Base-by-base conservation (phyloP, 2,113 vertebrate genomes). In the Amphiprion ocellaris region DNA sequence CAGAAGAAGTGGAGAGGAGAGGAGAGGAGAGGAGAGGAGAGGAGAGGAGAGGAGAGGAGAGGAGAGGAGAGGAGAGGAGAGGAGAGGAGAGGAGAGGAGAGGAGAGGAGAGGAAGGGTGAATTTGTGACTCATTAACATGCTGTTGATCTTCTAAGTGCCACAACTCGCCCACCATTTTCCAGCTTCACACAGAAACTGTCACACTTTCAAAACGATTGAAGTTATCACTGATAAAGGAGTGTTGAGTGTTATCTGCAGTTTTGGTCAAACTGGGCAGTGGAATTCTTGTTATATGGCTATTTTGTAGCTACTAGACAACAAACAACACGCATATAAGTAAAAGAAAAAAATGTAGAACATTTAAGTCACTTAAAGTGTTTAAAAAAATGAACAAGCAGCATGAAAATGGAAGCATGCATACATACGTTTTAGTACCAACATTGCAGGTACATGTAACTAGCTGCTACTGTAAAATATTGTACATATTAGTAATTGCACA, bases 51-150 rank as follows among this genome's bases (percentile, higher is more conserved):
- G 44, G 19, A 41, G 47, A 54, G 41, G 39, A 37, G 33, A 37
- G 24, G 52, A 24, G 46, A 46, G 3, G 8, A 64, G 39, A 21
- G 56, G 17, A 58, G 33, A 58, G n/a, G 24, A n/a, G 24, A 26
- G 30, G n/a, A 30, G 44, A 53, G 44, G 17, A 41, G 47, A 54
- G 41, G 39, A 33, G 30, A 33, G 23, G 52, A 24, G 46, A 46
- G 3, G 8, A 64, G 39, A 21, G 56, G 17, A 58, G 33, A 58
- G n/a, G 24, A n/a, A 12, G 10, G 41, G 30, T 26, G 64, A 68
- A 77, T 85, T 84, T 82, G 69, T 49, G 62, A 16, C 67, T 90
- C 89, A 92, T 90, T 85, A 74, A 73, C 70, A 91, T 88, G 87
- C 83, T 5, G 0, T 85, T 90, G 90, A 92, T 93, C 83, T 56